A percentile compares a stretch with the other conserved stretches of the same genome.
phyloP scores from a whole-genome alignment of 2,113 vertebrate genomes.

The Herpailurus yagouaroundi region DNA sequence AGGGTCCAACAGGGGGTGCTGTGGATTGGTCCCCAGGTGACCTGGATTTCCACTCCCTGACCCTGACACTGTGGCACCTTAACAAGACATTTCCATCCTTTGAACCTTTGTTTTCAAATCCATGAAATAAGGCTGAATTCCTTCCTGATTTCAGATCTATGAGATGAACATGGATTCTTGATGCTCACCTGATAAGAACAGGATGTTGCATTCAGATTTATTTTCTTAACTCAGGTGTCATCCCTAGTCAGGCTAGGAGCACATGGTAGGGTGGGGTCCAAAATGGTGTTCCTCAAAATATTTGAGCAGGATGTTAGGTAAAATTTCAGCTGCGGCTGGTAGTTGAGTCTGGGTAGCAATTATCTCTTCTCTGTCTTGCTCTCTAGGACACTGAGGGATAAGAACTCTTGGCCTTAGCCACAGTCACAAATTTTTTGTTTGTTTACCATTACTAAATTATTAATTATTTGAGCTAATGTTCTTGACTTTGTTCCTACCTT shows the following conservation, averaged over 20 bases:
- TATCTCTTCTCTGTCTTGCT: not conserved
- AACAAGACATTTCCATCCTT: not conserved
- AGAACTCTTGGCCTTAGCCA: not conserved
- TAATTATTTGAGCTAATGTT: not conserved
- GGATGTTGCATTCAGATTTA: not conserved
- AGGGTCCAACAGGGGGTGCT: rapidly evolving
- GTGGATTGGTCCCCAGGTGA: rapidly evolving
- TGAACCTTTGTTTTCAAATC: not conserved
- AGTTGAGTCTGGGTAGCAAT: not conserved
- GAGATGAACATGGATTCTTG: not conserved
- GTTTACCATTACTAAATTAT: not conserved
- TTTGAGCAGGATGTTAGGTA: not conserved
- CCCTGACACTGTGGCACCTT: not conserved
- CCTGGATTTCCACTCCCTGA: not conserved
- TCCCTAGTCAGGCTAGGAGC: not conserved
- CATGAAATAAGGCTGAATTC: not conserved
- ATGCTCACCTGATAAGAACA: not conserved
- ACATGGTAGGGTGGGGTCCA: not conserved
- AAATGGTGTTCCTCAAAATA: not conserved
- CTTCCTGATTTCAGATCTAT: not conserved
- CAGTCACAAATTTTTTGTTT: not conserved
- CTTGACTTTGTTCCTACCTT: not conserved
- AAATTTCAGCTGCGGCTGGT: not conserved
- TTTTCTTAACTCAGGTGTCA: not conserved
- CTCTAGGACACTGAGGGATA: not conserved